Conservation (phyloP, 2,888 invertebrate species). For the Drosophila multiciliata region DNA sequence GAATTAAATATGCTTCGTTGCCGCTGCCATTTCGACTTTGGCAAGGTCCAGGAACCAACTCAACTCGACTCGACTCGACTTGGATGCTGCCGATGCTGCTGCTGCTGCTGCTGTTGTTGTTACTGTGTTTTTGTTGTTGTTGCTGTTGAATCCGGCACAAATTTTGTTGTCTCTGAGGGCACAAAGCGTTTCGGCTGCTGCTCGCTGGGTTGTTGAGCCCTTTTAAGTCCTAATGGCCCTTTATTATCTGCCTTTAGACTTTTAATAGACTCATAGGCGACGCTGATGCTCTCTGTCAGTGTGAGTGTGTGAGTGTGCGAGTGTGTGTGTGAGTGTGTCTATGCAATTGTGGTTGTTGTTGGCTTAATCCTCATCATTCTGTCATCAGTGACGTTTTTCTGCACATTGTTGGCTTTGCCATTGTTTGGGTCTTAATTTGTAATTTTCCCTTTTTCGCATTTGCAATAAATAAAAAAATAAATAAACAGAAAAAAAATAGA, state of each 20-base stretch:
- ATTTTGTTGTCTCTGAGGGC: slow-evolving; percentile 54
- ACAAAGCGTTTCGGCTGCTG: slow-evolving; percentile 55
- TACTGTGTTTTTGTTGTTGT: slow-evolving; percentile 11
- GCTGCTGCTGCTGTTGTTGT: slow-evolving; percentile 12
- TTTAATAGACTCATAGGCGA: slow-evolving; percentile 84
- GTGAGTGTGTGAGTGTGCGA: slow-evolving; percentile 30
- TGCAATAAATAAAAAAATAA: slow-evolving; percentile 41
- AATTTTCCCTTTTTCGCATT: slow-evolving; percentile 58
- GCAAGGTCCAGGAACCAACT: slow-evolving; percentile 57
- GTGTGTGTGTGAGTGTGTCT: slow-evolving; percentile 25
- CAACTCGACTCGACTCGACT: slow-evolving; percentile 19
- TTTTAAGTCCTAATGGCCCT: slow-evolving; percentile 85
- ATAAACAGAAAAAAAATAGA: slow-evolving; percentile 3
- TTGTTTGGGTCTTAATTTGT: slow-evolving; percentile 76
- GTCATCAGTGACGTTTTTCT: slow-evolving; percentile 83
- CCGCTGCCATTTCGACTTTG: slow-evolving; percentile 80
- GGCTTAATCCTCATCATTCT: slow-evolving; percentile 84
- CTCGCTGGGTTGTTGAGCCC: slow-evolving; percentile 82
- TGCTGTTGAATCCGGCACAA: slow-evolving; percentile 27
- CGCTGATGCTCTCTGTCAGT: slow-evolving; percentile 58
- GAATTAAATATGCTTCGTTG: slow-evolving; percentile 81
- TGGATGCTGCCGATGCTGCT: slow-evolving; percentile 31
- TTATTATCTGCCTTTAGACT: slow-evolving; percentile 85
- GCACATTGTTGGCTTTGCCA: slow-evolving; percentile 71
- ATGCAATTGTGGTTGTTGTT: slow-evolving; percentile 63